Conservation (phyloP, 1,140 invertebrate species). For the Microplitis demolitor region DNA sequence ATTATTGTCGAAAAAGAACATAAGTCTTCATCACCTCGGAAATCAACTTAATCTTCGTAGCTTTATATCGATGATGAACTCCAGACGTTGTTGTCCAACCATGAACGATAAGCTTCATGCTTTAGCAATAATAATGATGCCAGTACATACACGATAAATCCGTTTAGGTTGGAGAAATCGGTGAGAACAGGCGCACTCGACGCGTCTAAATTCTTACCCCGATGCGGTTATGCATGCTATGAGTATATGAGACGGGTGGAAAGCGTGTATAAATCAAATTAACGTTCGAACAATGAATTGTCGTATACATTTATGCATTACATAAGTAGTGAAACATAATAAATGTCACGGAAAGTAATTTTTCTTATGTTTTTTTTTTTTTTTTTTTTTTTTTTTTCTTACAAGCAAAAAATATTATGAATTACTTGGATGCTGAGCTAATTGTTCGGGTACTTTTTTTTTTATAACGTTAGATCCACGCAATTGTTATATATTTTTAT, state of each 20-base stretch:
- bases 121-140: slow-evolving; percentile 42
- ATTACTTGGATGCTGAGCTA: neutral
- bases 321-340: neutral
- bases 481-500: neutral
- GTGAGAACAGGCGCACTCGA: slow-evolving; percentile 51
- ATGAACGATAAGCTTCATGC: slow-evolving; percentile 42
- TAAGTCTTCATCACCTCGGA: slow-evolving; percentile 30
- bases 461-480: neutral
- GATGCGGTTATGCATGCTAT: neutral
- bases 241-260: slow-evolving; percentile 3
- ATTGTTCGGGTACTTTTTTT: neutral
- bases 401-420: neutral
- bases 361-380: neutral
- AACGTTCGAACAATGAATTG: slow-evolving; percentile 28
- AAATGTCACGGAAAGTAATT: neutral
- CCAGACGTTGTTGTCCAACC: slow-evolving; percentile 38
- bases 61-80: slow-evolving; percentile 33
- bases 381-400: too few species aligned
- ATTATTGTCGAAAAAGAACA: slow-evolving; percentile 9
- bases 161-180: slow-evolving; percentile 33
- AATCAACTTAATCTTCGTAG: slow-evolving; percentile 43
- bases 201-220: slow-evolving; percentile 22
- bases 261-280: slow-evolving; percentile 49
- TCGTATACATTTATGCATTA: neutral
- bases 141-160: slow-evolving; percentile 31